Conservation (phyloP, 1,140 invertebrate genomes). For the Rhyacophila brunnea region DNA sequence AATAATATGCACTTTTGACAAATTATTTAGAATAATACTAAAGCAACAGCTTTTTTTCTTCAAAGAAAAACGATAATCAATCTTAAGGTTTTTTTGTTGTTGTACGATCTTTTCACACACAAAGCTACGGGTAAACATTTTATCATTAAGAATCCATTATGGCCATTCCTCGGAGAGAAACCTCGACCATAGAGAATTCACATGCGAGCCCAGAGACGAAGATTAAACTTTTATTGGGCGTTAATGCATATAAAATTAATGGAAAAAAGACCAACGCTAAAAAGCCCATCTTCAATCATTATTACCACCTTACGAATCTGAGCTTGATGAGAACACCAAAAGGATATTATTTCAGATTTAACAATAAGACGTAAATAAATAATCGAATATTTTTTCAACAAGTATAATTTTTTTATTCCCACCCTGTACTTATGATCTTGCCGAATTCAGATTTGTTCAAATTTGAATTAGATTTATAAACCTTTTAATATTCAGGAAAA, state of each 20-base stretch:
- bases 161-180: slow-evolving; percentile 16
- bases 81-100: background rate
- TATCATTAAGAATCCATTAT: slow-evolving; percentile 35
- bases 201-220: slow-evolving; percentile 11
- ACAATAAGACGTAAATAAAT: background rate
- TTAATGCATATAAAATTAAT: slow-evolving; percentile 30
- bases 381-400: too few relatives aligned
- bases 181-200: slow-evolving; percentile 25
- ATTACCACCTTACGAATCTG: background rate
- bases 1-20: too few relatives aligned
- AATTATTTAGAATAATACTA: too few relatives aligned
- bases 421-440: too few relatives aligned
- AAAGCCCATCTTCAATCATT: background rate
- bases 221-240: slow-evolving; percentile 29
- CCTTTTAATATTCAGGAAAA: too few relatives aligned
- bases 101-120: slow-evolving; percentile 5
- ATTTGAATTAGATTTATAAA: too few relatives aligned
- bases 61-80: too few relatives aligned
- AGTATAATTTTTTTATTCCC: too few relatives aligned
- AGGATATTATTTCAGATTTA: background rate
- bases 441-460: too few relatives aligned
- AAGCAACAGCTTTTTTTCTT: too few relatives aligned
- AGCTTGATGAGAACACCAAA: background rate
- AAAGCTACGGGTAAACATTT: slow-evolving; percentile 20
- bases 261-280: slow-evolving; percentile 3